phyloP scores from a whole-genome alignment of 2,113 vertebrate genomes.

The Axis porcinus region DNA sequence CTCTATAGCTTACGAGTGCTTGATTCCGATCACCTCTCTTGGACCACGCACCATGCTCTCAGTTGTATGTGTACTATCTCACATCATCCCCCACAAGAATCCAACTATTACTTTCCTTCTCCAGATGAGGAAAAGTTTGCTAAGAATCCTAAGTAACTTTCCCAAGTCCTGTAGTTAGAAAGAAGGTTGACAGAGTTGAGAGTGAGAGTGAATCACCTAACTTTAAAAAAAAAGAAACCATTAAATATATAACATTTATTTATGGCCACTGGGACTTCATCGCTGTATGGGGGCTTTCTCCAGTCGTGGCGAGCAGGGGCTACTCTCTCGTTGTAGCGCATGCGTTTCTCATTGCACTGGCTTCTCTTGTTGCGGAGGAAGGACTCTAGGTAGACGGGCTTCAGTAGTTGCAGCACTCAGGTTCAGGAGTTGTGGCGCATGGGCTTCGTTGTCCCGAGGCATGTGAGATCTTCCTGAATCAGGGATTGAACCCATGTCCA shows the following conservation, averaged over 20 bases:
- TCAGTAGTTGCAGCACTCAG: background rate
- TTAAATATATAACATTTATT: background rate
- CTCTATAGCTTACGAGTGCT: rapidly evolving
- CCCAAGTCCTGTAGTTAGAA: background rate
- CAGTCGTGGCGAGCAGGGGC: background rate
- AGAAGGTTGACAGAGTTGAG: background rate
- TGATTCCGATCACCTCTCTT: background rate
- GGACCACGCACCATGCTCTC: rapidly evolving
- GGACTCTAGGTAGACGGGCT: background rate
- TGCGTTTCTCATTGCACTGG: background rate
- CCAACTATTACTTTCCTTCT: background rate
- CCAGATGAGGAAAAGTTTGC: background rate
- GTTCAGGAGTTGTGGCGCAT: background rate
- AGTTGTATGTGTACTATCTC: rapidly evolving
- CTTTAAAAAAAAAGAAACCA: background rate
- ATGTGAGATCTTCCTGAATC: background rate
- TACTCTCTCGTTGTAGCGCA: rapidly evolving
- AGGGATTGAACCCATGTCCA: background rate
- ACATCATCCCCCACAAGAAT: background rate
- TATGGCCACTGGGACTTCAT: background rate
- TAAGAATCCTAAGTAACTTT: background rate
- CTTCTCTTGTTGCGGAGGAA: background rate
- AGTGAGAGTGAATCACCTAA: background rate
- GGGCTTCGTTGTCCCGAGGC: background rate
- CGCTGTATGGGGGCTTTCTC: background rate